Conservation (phyloP, 2,888 invertebrate species). For the Cerastoderma edule region DNA sequence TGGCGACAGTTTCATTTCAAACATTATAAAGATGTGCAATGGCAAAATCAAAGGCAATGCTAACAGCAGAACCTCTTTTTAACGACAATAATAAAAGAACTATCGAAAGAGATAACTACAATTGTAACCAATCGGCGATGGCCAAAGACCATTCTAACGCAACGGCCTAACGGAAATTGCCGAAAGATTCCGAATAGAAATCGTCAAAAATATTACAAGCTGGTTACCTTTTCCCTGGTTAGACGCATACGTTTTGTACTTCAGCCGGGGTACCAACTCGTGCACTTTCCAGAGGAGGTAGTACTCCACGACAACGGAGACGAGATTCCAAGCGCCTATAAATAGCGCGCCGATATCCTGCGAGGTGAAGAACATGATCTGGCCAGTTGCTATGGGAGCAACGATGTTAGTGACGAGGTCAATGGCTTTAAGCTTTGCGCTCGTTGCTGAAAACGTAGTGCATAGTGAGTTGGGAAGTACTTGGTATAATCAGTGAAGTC, state of each 20-base stretch:
- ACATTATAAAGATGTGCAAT: too few relatives aligned
- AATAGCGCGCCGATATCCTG: conserved; percentile 79
- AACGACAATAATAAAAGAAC: too few relatives aligned
- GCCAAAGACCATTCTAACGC: too few relatives aligned
- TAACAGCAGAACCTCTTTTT: too few relatives aligned
- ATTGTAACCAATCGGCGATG: too few relatives aligned
- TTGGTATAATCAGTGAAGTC: too few relatives aligned
- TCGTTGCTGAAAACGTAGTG: conserved; percentile 81
- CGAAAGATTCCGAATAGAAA: too few relatives aligned
- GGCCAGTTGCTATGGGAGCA: conserved; percentile 85
- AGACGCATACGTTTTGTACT: conserved; percentile 68
- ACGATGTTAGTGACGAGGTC: conserved; percentile 84
- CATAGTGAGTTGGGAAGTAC: background rate
- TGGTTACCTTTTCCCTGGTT: conserved; percentile 51
- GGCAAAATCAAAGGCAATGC: too few relatives aligned
- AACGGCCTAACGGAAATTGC: too few relatives aligned
- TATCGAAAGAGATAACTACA: too few relatives aligned
- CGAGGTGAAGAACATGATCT: conserved; percentile 83
- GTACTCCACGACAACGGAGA: conserved; percentile 85
- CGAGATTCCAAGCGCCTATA: conserved; percentile 84
- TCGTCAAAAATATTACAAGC: too few relatives aligned
- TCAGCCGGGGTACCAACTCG: conserved; percentile 82
- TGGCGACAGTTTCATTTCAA: too few relatives aligned
- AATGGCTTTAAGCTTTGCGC: conserved; percentile 84
- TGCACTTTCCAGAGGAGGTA: conserved; percentile 84